A percentile compares a stretch with the other conserved stretches of the same genome.
Evolutionary conservation across 2,113 vertebrate genomes (phyloP).

Genomic region (Ptyas mucosa): DNA sequence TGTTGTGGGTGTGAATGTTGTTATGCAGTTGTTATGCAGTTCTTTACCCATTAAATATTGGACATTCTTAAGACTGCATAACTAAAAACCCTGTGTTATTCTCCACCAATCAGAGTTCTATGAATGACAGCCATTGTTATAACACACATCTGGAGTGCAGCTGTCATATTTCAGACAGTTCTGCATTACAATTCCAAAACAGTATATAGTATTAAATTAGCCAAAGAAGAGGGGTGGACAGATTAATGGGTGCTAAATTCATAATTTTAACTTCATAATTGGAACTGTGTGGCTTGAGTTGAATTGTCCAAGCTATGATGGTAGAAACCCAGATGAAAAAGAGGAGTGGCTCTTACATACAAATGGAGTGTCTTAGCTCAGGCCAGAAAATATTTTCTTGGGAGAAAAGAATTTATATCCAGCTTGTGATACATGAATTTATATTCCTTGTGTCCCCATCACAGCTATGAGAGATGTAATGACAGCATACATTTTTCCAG

Average conservation of each 20-base stretch:
- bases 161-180: neutral
- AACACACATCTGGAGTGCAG: neutral
- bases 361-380: neutral
- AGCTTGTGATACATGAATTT: neutral
- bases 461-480: neutral
- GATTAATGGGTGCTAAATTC: neutral
- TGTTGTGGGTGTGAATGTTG: neutral
- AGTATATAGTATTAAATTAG: neutral
- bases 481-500: neutral
- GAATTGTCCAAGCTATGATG: neutral
- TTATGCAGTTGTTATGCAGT: neutral
- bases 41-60: neutral
- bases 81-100: neutral
- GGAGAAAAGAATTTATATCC: neutral
- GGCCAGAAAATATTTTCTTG: neutral
- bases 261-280: neutral
- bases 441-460: neutral
- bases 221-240: neutral
- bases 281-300: neutral
- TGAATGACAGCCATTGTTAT: neutral
- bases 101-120: neutral
- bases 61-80: neutral
- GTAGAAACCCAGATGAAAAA: neutral
- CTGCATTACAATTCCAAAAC: neutral
- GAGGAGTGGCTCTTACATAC: neutral